Evolutionary conservation across 1,140 invertebrate species (phyloP), one percentile per base, ranked within the genome.

Genomic region (Trachymyrmex septentrionalis): DNA sequence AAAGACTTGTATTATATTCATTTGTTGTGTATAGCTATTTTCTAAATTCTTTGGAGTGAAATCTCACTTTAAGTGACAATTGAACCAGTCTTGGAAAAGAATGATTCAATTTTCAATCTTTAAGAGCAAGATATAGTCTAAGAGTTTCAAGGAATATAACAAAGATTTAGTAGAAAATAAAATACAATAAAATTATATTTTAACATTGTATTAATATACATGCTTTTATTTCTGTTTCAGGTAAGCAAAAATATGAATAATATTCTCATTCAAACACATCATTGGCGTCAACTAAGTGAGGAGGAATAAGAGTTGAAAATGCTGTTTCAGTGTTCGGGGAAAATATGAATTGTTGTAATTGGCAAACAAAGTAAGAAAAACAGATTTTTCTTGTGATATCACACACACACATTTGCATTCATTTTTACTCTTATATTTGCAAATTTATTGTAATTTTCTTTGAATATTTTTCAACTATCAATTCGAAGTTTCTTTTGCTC

Each of bases 151-250:
- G 3, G 38, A 44, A 6, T 44, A 27, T 27, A 24, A 44, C 6
- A 53, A 72, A 53, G 1, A 16, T 63, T 63, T 50, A n/a, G n/a
- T 72, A 16, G n/a, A 67, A 69, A 19, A 27, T 71, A 9, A 30
- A 2, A 10, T 69, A 38, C 63, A 38, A 5, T 48, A 24, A 19
- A 34, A 21, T 34, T 44, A 66, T 44, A n/a, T 48, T 44, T 50
- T 16, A 27, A 53, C 30, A 5, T 19, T 9, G 16, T 72, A 61
- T 73, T 90, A 90, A 87, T 34, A 34, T 57, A 34, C 24, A 3
- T 55, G 34, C 27, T 76, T 57, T 86, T 64, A 71, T 93, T 92
- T 94, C 77, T 93, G 92, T 94, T 94, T 77, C 92, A 94, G 92
- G 92, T 94, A 91, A 93, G 93, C 87, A 75, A 85, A 87, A 48